Evolutionary conservation across 2,888 invertebrate species (phyloP).

Genomic region (Ferrisia virgata): DNA sequence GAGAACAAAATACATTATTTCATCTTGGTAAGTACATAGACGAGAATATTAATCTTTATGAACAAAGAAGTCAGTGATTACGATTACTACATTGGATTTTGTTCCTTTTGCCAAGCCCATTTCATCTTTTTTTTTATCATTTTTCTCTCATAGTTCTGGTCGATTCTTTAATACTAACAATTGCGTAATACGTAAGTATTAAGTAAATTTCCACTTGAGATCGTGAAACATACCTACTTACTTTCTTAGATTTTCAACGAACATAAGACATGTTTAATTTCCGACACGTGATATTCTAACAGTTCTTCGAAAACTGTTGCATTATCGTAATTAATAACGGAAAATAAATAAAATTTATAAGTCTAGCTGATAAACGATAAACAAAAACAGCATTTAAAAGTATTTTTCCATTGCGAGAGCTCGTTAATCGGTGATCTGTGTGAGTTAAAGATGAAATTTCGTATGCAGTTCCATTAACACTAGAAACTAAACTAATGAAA

Average conservation of each 20-base stretch:
- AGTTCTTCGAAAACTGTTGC: not conserved
- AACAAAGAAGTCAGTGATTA: not conserved
- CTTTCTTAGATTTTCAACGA: not conserved
- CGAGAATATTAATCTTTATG: too few species aligned
- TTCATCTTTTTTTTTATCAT: not conserved
- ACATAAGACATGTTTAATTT: not conserved
- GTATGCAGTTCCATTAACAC: not conserved
- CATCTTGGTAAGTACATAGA: too few species aligned
- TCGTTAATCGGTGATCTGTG: not conserved
- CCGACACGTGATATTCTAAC: not conserved
- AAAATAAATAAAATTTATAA: not conserved
- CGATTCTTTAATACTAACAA: not conserved
- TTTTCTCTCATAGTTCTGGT: not conserved
- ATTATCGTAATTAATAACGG: not conserved
- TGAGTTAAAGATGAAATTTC: not conserved
- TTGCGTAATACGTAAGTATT: not conserved
- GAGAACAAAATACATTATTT: too few species aligned
- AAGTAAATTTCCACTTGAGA: not conserved
- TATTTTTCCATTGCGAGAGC: constrained; percentile 2
- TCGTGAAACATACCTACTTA: not conserved
- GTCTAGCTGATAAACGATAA: not conserved
- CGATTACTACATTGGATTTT: not conserved
- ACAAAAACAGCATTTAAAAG: not conserved
- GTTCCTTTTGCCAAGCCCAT: not conserved
- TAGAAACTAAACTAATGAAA: not conserved